These are phyloP conservation scores for Prorops nasuta DNA, from an alignment of 1,140 invertebrate genomes.

Conservation along the genomic window DNA sequence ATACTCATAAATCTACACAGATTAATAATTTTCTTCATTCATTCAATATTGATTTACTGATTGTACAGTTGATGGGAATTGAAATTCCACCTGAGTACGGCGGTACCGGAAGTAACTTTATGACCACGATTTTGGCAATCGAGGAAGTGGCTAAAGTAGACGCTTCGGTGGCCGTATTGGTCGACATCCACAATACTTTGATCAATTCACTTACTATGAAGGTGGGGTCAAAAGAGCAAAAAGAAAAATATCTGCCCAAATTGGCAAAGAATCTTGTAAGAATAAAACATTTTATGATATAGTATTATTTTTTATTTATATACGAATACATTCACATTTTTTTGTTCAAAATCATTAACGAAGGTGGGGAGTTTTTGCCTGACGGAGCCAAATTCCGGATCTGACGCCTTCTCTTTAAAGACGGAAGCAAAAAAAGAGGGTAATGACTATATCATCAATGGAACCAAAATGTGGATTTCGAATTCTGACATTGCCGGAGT, in stretches of 20 bases:
- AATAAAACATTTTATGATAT: conserved; percentile 4
- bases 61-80: conserved; percentile 84
- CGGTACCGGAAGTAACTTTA: conserved; percentile 84
- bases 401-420: conserved; percentile 86
- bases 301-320: background rate
- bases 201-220: conserved; percentile 85
- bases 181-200: conserved; percentile 94
- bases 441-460: conserved; percentile 75
- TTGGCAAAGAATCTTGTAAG: conserved; percentile 74
- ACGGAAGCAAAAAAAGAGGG: conserved; percentile 86
- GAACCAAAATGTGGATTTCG: conserved; percentile 94
- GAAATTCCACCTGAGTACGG: conserved; percentile 87
- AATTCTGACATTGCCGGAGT: conserved; percentile 89
- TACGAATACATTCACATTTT: conserved; percentile 3
- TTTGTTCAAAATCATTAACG: conserved; percentile 29
- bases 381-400: conserved; percentile 83
- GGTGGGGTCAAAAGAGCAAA: conserved; percentile 79
- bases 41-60: conserved; percentile 28
- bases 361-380: conserved; percentile 91
- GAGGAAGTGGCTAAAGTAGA: conserved; percentile 95
- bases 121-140: conserved; percentile 83
- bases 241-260: conserved; percentile 82
- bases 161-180: conserved; percentile 78
- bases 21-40: background rate
- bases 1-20: background rate